Base-by-base conservation (phyloP, 1,140 invertebrate species). In the Papilio machaon region DNA sequence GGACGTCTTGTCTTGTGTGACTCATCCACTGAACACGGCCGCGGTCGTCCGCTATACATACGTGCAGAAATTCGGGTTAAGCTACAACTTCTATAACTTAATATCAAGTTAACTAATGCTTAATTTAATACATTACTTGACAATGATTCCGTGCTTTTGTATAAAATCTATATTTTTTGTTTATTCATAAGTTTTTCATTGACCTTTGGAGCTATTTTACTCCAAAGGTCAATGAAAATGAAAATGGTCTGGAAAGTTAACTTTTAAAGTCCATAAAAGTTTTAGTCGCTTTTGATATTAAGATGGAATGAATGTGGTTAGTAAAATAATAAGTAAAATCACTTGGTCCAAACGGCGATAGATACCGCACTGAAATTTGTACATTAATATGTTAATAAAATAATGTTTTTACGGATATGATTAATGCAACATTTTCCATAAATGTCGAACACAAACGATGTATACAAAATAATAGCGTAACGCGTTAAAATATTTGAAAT, bases 61-160 rank as follows among this genome's bases (percentile, higher is more conserved):
- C 77, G 77, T 79, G 77, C 58, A 79, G 77, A 79, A 79, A 79
- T 79, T 79, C 77, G 77, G 77, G 58, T 64, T 60, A 79, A 38
- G n/a, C 76, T 58, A 38, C 23, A 10, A 64, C 58, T 23, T 38
- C 35, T 2, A 77, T 23, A 35, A 58, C 23, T 17, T 43, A 11
- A 49, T n/a, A 58, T 54, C 30, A 17, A 54, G 6, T 52, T 52
- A 52, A 17, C 49, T 52, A 17, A 43, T 75, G 47, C 2, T 15
- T 35, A 52, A 19, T 15, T 77, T 58, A 58, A 15, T 0, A 13
- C 9, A n/a, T 54, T 38, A 38, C 11, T 58, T 77, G 8, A 11
- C 11, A 10, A 58, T 6, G 38, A 19, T 58, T 77, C 38, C 70
- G n/a, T 30, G 4, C 6, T 67, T 7, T 17, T 52, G 15, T 52